Conservation (phyloP, 1,140 invertebrate species). For the Lanistes nyassanus region DNA sequence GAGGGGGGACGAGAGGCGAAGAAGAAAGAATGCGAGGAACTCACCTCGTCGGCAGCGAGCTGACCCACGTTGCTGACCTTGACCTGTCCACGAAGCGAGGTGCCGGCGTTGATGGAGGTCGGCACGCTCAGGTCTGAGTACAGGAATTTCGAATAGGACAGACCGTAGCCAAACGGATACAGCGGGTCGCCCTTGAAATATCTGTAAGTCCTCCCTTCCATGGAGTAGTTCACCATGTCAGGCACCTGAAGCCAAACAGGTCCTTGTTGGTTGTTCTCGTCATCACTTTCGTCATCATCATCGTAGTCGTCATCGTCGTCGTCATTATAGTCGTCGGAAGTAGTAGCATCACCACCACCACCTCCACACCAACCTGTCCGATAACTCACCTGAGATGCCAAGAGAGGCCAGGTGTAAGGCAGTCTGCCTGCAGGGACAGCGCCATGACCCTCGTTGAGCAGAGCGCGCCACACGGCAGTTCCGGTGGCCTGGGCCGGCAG, state of each 20-base stretch:
- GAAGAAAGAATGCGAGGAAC: too few relatives aligned
- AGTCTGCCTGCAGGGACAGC: constrained; percentile 53
- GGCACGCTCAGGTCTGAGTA: constrained; percentile 33
- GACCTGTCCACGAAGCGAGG: constrained; percentile 20
- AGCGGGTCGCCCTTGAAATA: constrained; percentile 44
- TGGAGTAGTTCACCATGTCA: constrained; percentile 50
- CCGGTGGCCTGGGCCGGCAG: constrained; percentile 59
- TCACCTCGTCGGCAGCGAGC: constrained; percentile 45
- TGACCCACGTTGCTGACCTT: constrained; percentile 38
- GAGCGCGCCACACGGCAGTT: constrained; percentile 45
- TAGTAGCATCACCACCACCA: too few relatives aligned
- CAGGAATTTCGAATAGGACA: constrained; percentile 49
- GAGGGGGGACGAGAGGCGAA: too few relatives aligned
- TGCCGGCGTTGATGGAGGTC: constrained; percentile 14
- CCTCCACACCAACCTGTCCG: too few relatives aligned
- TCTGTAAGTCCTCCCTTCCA: constrained; percentile 51
- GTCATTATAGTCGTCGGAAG: too few relatives aligned
- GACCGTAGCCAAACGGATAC: constrained; percentile 55
- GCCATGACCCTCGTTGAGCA: constrained; percentile 35
- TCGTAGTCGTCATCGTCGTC: too few relatives aligned
- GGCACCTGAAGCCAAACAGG: constrained; percentile 39
- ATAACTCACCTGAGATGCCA: constrained; percentile 20
- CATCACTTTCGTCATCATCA: too few relatives aligned
- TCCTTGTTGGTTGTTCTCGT: too few relatives aligned
- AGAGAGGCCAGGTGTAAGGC: constrained; percentile 53